Percentiles rank a stretch among this genome's conserved stretches.
These are phyloP conservation scores for Anguilla marmorata DNA, from an alignment of 2,797 vertebrate species.

Conservation along the genomic window DNA sequence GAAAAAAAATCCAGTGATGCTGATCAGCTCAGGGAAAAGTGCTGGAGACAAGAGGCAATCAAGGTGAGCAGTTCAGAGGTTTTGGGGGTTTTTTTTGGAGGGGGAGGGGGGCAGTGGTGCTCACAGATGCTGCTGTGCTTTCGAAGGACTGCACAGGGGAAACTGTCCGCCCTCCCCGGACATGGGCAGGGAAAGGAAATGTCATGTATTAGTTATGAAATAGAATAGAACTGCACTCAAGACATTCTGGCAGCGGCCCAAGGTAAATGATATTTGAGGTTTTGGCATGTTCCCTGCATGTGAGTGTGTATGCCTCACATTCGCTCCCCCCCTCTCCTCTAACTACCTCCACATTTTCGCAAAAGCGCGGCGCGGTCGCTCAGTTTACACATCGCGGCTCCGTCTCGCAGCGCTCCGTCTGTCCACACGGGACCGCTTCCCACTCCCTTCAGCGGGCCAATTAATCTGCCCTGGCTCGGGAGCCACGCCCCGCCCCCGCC, in stretches of 20 bases:
- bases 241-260: slow-evolving; percentile 52
- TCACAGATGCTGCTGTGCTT: slow-evolving; percentile 17
- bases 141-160: slow-evolving; percentile 36
- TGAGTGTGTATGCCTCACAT: slow-evolving; percentile 14
- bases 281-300: slow-evolving; percentile 22
- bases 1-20: not conserved
- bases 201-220: slow-evolving; percentile 65
- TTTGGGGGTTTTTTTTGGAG: no score
- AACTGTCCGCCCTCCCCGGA: slow-evolving; percentile 44
- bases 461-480: slow-evolving; percentile 46
- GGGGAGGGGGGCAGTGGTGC: not conserved
- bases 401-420: slow-evolving; percentile 36
- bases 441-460: slow-evolving; percentile 22
- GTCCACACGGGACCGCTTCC: slow-evolving; percentile 45
- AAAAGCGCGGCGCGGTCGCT: not conserved
- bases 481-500: not conserved
- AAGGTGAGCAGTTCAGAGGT: not conserved
- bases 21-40: not conserved
- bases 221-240: slow-evolving; percentile 47
- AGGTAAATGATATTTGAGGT: slow-evolving; percentile 43
- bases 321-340: not conserved
- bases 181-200: slow-evolving; percentile 61
- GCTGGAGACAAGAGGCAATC: not conserved
- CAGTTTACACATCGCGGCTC: slow-evolving; percentile 40
- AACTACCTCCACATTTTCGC: slow-evolving; percentile 27